These are phyloP conservation scores for Drosophila tani DNA, from an alignment of 1,140 invertebrate genomes.

Conservation along the genomic window DNA sequence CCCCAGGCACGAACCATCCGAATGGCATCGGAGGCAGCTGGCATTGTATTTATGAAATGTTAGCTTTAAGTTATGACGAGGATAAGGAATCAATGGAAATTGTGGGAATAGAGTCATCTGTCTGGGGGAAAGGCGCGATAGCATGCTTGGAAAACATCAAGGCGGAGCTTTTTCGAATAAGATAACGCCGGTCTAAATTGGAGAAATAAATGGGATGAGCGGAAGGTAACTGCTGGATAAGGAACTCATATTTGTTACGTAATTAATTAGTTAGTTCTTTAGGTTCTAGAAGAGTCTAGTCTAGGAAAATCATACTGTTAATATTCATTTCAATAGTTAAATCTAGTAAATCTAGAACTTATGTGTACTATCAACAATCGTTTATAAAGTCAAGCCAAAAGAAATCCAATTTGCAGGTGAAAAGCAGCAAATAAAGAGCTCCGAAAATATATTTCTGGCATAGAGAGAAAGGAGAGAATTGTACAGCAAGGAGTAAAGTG, in stretches of 20 bases:
- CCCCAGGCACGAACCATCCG: slow-evolving; percentile 31
- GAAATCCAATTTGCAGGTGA: slow-evolving; percentile 61
- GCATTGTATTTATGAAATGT: slow-evolving; percentile 1
- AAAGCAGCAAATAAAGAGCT: slow-evolving; percentile 22
- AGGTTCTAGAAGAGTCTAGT: not conserved
- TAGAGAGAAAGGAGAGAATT: slow-evolving; percentile 1
- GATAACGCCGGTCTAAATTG: not conserved
- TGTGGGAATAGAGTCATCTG: slow-evolving; percentile 29
- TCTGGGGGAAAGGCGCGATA: not conserved
- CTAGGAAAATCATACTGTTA: no score
- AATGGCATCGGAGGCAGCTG: not conserved
- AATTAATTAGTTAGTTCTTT: not conserved
- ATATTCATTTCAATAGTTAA: not conserved
- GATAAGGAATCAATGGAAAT: slow-evolving; percentile 16
- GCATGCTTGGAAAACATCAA: slow-evolving; percentile 18
- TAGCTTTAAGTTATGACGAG: slow-evolving; percentile 27
- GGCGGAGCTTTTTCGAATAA: no score
- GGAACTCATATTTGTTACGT: not conserved
- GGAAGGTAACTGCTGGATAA: not conserved
- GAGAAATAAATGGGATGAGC: not conserved
- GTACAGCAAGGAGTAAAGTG: slow-evolving; percentile 23
- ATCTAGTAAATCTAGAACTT: slow-evolving; percentile 3
- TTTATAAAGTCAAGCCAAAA: slow-evolving; percentile 26
- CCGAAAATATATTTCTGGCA: not conserved
- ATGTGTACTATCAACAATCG: slow-evolving; percentile 23